Conservation (phyloP, 2,888 invertebrate genomes). For the Baccha elongata region DNA sequence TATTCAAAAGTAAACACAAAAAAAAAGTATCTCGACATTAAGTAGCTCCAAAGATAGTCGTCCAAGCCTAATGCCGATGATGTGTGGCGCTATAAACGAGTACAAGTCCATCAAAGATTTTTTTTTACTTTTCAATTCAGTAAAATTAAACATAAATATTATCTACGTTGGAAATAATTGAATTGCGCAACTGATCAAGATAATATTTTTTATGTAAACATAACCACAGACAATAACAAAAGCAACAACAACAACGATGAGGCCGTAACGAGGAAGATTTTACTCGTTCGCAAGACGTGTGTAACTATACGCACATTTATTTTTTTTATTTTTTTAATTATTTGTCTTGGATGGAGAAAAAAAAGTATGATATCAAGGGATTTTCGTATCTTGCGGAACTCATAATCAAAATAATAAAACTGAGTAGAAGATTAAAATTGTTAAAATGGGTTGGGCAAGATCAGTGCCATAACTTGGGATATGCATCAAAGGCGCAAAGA, state of each 20-base stretch:
- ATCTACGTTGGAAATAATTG: slow-evolving; percentile 34
- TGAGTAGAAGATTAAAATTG: slow-evolving; percentile 22
- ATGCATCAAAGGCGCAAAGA: too few species aligned
- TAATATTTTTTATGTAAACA: slow-evolving; percentile 45
- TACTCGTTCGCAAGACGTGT: background rate
- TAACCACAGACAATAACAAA: slow-evolving; percentile 57
- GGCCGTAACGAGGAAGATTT: slow-evolving; percentile 15
- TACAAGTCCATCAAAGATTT: too few species aligned
- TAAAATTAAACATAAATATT: slow-evolving; percentile 7
- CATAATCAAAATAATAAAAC: background rate
- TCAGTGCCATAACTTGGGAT: too few species aligned
- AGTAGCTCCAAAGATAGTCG: slow-evolving; percentile 18
- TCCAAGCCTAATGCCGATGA: background rate
- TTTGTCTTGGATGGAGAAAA: slow-evolving; percentile 3
- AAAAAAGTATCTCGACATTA: slow-evolving; percentile 12
- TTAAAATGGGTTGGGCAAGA: slow-evolving; percentile 11
- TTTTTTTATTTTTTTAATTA: too few species aligned
- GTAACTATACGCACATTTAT: background rate
- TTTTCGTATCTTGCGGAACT: slow-evolving; percentile 23
- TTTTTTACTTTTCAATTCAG: slow-evolving; percentile 20
- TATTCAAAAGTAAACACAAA: slow-evolving; percentile 23
- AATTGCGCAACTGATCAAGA: slow-evolving; percentile 55
- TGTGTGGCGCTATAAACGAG: slow-evolving; percentile 24
- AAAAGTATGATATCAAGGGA: slow-evolving; percentile 17
- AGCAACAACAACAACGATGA: background rate